Evolutionary conservation across 1,140 invertebrate species (phyloP), one percentile per base, ranked within the genome.

Genomic region (Lithobius niger): DNA sequence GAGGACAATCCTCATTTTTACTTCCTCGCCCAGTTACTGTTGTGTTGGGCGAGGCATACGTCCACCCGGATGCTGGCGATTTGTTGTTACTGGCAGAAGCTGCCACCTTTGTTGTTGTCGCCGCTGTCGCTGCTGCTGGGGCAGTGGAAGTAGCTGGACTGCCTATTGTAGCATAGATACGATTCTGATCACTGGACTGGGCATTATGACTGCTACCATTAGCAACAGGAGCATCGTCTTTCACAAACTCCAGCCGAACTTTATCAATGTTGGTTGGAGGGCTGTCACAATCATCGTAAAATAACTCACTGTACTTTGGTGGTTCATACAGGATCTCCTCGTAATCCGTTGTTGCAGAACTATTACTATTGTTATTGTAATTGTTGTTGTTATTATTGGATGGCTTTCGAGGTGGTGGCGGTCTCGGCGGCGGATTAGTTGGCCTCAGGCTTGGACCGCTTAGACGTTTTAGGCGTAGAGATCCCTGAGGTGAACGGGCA

Each of bases 381-480:
- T 40, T 52, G n/a, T 31, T 6, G n/a, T 25, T 24, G n/a, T 47
- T 47, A 42, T 53, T 44, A 18, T 42, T 36, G 13, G 44, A 28
- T 16, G 18, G 21, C 2, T 0, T 63, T 68, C 58, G 52, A 0
- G 61, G 59, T 3, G 52, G 62, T 25, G 76, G 80, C 10, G 74
- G 84, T 56, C 67, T 74, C 18, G 75, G 85, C 42, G 72, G 82
- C 55, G 80, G 80, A 25, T 76, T 75, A 49, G 76, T 82, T 15
- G 76, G 85, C 64, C 76, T 74, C 49, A 77, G 70, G 43, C 78
- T 78, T 15, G 66, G 66, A 36, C 75, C 76, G 52, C 84, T 71
- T 82, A 89, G 83, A 52, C 84, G 86, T 62, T 88, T 84, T 0
- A 84, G 78, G 47, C 86, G 72, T 65, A 81, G 78, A 0, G 87